Evolutionary conservation across 2,113 vertebrate genomes (phyloP), one percentile per base, ranked within the genome.

Genomic region (Cephalopterus ornatus): DNA sequence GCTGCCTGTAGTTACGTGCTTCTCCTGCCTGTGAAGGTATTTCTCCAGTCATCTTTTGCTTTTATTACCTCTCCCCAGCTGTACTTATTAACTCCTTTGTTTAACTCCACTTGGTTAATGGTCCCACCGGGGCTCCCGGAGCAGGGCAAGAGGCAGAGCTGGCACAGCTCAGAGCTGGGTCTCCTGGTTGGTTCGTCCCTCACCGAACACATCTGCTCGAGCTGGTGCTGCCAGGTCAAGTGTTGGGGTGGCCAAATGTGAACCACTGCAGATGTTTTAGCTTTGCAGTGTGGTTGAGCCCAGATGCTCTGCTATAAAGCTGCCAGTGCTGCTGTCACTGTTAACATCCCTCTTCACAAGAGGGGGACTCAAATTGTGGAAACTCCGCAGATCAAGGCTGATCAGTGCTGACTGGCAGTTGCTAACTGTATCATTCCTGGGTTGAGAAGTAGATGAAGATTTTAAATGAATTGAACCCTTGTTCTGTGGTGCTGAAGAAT

Each of bases 281-380:
- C 68, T 28, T 22, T 0, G 3, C 1, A 1, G 18, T 4, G 63
- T n/a, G 37, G 20, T 7, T 58, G 73, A 39, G 59, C 32, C 59
- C 84, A 52, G 81, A 9, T 68, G 89, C 16, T 78, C 23, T 35
- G 42, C 42, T 6, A 3, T n/a, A 41, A n/a, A 20, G 61, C 35
- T 41, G 30, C 55, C 55, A 4, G 14, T 1, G 6, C 67, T 85
- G 78, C 85, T 50, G 66, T 32, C 65, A 26, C 87, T 1, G 0
- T 6, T 4, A 11, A 11, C 14, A 3, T 5, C 70, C 58, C 28
- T 37, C 20, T 2, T 66, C 62, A 41, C 47, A 35, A 1, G 66
- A 9, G 4, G 2, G 12, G 19, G 30, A 3, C 2, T 14, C 41
- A 12, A n/a, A 5, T n/a, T 3, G 6, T 7, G 63, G 20, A 23